Evolutionary conservation across 2,797 vertebrate genomes (phyloP).

Genomic region (Esox lucius): DNA sequence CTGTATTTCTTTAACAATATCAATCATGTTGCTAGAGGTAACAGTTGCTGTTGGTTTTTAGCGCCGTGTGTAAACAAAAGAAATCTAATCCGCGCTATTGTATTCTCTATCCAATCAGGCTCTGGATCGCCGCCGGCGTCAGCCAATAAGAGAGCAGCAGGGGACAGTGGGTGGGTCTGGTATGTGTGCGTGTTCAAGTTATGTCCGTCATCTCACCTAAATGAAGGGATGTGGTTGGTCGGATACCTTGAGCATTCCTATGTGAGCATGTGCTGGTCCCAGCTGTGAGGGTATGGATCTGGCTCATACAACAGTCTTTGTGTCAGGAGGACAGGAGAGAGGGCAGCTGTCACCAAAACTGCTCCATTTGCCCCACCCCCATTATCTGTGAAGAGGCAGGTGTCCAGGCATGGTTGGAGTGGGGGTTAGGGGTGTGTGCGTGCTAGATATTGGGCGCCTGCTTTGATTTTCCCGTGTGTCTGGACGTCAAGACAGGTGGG

Average conservation of each 20-base stretch:
- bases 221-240: slow-evolving; percentile 15
- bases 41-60: slow-evolving; percentile 71
- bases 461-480: slow-evolving; percentile 45
- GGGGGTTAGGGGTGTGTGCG: background rate
- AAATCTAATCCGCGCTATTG: slow-evolving; percentile 58
- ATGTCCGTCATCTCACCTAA: slow-evolving; percentile 17
- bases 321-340: slow-evolving; percentile 58
- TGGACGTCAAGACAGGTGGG: slow-evolving; percentile 22
- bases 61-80: slow-evolving; percentile 73
- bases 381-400: slow-evolving; percentile 20
- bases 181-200: slow-evolving; percentile 1
- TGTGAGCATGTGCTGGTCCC: slow-evolving; percentile 58
- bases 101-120: slow-evolving; percentile 58
- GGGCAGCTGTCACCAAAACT: slow-evolving; percentile 64
- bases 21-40: slow-evolving; percentile 61
- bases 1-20: slow-evolving; percentile 26
- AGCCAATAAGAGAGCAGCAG: slow-evolving; percentile 56
- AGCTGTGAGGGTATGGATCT: slow-evolving; percentile 48
- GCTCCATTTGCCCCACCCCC: slow-evolving; percentile 12
- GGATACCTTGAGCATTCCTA: slow-evolving; percentile 28
- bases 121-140: slow-evolving; percentile 51
- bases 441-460: background rate
- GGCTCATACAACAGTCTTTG: slow-evolving; percentile 60
- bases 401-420: slow-evolving; percentile 40
- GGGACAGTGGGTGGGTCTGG: slow-evolving; percentile 43